Conservation (phyloP, 2,797 vertebrate genomes). For the Artibeus lituratus region DNA sequence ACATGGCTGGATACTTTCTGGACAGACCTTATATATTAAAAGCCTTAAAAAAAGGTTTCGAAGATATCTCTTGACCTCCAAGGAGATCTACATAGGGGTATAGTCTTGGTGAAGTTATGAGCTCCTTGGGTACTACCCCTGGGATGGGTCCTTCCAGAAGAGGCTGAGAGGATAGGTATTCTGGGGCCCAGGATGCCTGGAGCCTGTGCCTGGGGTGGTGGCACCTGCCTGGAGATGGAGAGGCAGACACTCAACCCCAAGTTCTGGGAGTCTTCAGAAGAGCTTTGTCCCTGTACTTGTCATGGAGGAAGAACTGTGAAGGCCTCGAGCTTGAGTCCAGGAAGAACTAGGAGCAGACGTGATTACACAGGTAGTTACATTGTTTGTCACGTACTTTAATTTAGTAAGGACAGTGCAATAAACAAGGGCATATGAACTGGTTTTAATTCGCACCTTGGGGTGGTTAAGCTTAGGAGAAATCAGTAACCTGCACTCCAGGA, state of each 20-base stretch:
- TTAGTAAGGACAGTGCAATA: not conserved
- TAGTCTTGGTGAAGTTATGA: not conserved
- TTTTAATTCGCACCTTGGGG: not conserved
- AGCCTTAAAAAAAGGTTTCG: not conserved
- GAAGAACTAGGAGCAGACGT: not conserved
- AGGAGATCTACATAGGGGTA: not conserved
- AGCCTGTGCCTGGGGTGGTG: not conserved
- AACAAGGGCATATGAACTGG: not conserved
- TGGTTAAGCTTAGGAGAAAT: not conserved
- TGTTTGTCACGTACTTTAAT: not conserved
- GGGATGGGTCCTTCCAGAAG: not conserved
- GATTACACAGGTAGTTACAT: not conserved
- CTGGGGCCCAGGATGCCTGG: not conserved
- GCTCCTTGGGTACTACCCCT: not conserved
- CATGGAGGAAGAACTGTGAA: not conserved
- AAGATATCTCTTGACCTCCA: not conserved
- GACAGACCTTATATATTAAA: not conserved
- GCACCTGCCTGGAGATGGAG: not conserved
- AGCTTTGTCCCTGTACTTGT: not conserved
- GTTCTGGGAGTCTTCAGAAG: not conserved
- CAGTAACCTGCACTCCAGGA: not conserved
- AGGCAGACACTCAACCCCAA: not conserved
- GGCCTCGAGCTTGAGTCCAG: not conserved
- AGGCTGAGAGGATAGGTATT: not conserved
- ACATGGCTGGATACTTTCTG: too few relatives aligned